Conservation (phyloP, 2,888 invertebrate species). For the Seira musarum region DNA sequence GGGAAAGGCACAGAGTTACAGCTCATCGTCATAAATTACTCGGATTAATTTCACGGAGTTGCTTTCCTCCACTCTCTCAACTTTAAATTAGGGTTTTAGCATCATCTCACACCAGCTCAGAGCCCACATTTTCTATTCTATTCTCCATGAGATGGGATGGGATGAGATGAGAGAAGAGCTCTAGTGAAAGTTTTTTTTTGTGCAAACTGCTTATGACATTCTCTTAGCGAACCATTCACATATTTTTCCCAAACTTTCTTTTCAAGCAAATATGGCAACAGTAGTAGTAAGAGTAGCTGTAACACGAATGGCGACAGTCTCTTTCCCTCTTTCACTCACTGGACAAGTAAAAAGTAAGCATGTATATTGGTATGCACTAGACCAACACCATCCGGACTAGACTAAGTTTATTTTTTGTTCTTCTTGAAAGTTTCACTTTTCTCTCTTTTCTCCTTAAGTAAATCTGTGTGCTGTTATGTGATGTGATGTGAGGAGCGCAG, state of each 20-base stretch:
- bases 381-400: not conserved
- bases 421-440: not conserved
- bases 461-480: too few relatives aligned
- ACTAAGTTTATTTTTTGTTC: not conserved
- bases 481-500: too few relatives aligned
- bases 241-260: too few relatives aligned
- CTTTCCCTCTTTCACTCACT: too few relatives aligned
- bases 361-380: too few relatives aligned
- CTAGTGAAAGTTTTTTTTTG: not conserved
- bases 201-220: not conserved
- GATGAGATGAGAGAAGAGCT: not conserved
- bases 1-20: constrained; percentile 7
- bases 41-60: constrained; percentile 53
- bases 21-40: constrained; percentile 62
- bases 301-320: too few relatives aligned
- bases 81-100: not conserved
- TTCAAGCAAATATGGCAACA: not conserved
- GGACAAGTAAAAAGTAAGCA: too few relatives aligned
- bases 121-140: too few relatives aligned
- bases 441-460: too few relatives aligned
- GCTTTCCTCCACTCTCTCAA: constrained; percentile 17
- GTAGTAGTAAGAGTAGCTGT: too few relatives aligned
- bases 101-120: too few relatives aligned
- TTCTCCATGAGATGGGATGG: too few relatives aligned
- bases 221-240: not conserved